Conservation (phyloP, 2,888 invertebrate genomes). For the Tetropium fuscum region DNA sequence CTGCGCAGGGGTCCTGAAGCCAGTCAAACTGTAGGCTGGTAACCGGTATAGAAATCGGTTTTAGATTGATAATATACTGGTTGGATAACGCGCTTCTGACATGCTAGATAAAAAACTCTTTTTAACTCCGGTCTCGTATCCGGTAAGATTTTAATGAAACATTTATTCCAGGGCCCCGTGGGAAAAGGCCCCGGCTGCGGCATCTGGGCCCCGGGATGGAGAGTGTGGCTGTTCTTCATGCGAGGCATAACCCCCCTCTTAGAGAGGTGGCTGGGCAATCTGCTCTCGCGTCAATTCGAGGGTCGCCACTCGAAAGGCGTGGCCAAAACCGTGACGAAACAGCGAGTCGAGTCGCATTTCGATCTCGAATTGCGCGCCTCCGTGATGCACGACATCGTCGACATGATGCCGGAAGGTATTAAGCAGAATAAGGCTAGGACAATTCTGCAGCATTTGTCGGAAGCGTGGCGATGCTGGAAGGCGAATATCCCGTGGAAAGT, state of each 20-base stretch:
- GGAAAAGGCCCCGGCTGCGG: constrained; percentile 99
- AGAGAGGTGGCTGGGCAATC: constrained; percentile 99
- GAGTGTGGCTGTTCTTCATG: constrained; percentile 99
- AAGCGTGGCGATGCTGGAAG: constrained; percentile 99
- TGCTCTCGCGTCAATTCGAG: constrained; percentile 98
- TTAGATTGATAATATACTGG: constrained; percentile 48
- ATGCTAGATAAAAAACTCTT: too few species aligned
- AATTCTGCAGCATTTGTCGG: constrained; percentile 97
- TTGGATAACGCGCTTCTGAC: constrained; percentile 47
- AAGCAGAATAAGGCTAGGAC: constrained; percentile 99
- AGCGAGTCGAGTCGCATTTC: constrained; percentile 99
- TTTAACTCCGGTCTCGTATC: too few species aligned
- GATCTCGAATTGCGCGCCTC: constrained; percentile 98
- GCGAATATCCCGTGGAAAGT: constrained; percentile 99
- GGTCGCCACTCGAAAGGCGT: constrained; percentile 99
- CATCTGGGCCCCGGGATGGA: constrained; percentile 99
- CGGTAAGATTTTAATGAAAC: too few species aligned
- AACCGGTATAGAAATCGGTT: constrained; percentile 47
- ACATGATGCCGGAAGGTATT: constrained; percentile 99
- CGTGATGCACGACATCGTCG: constrained; percentile 98
- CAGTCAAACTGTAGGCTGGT: constrained; percentile 51
- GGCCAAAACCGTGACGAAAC: constrained; percentile 99
- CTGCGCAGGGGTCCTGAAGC: constrained; percentile 53
- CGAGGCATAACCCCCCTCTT: constrained; percentile 97
- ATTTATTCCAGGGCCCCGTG: constrained; percentile 85